phyloP scores from a whole-genome alignment of 2,797 vertebrate species.

The Podargus strigoides region DNA sequence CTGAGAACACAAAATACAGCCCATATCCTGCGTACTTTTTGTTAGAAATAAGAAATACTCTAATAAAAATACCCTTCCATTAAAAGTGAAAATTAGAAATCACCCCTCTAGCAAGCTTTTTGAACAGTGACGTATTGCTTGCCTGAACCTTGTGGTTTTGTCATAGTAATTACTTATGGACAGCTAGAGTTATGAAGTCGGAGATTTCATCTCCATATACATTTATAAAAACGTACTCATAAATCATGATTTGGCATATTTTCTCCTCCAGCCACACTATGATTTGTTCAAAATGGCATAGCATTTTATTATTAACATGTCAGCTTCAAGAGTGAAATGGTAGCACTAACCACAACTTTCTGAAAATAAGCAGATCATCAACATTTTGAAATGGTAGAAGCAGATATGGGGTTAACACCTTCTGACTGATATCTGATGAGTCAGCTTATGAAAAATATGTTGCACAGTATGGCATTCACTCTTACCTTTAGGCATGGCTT shows the following conservation, averaged over 20 bases:
- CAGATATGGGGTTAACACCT: not conserved
- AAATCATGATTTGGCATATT: constrained; percentile 8
- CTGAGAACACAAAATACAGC: not conserved
- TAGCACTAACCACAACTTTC: not conserved
- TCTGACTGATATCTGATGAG: not conserved
- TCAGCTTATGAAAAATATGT: not conserved
- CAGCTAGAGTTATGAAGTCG: constrained; percentile 11
- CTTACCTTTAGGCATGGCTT: constrained; percentile 89
- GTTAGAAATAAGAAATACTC: not conserved
- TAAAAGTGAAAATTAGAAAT: not conserved
- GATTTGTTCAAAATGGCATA: not conserved
- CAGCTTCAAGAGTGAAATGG: not conserved
- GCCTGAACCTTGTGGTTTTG: not conserved
- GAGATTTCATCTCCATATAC: constrained; percentile 28
- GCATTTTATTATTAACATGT: not conserved
- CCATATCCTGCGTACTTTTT: not conserved
- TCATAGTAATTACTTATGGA: constrained; percentile 13
- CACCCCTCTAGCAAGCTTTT: not conserved
- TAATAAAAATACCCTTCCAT: not conserved
- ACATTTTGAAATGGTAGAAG: not conserved
- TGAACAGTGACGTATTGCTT: not conserved
- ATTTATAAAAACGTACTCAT: not conserved
- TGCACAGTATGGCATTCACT: not conserved
- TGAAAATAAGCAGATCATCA: not conserved
- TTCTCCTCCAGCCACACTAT: not conserved